Percentiles rank a stretch among this genome's conserved stretches.
Conservation (phyloP, 37 sponge, comb jelly and placozoan genomes). For the Spongilla lacustris region DNA sequence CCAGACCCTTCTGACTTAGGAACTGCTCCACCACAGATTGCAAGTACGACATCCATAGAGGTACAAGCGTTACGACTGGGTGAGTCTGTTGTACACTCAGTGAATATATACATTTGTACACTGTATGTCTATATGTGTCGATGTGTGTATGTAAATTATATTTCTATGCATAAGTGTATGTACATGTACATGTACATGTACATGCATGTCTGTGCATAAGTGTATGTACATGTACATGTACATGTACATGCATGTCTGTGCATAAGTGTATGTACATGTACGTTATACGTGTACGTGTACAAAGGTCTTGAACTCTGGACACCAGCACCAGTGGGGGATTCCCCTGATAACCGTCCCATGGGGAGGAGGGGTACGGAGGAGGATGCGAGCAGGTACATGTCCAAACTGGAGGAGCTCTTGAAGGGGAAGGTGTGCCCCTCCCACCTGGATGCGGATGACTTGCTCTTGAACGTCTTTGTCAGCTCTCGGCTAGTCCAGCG, state of each 20-base stretch:
- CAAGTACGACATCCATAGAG: too few species aligned
- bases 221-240: too few species aligned
- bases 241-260: background rate
- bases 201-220: too few species aligned
- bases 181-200: background rate
- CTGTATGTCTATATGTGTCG: too few species aligned
- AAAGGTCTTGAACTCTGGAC: background rate
- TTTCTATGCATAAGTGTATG: background rate
- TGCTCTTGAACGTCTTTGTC: background rate
- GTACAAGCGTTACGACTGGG: too few species aligned
- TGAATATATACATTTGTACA: too few species aligned
- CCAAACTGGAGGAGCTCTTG: background rate
- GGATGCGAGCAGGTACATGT: background rate
- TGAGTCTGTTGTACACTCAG: too few species aligned
- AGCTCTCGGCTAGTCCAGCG: background rate
- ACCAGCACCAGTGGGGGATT: background rate
- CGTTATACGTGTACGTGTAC: background rate
- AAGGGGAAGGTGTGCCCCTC: background rate
- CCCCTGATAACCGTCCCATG: background rate
- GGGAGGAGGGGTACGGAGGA: background rate
- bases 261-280: background rate
- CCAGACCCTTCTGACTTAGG: too few species aligned
- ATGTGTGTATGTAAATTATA: background rate
- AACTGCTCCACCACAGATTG: too few species aligned
- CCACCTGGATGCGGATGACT: background rate